Conservation (phyloP, 2,888 invertebrate species). For the Maniola hyperantus region DNA sequence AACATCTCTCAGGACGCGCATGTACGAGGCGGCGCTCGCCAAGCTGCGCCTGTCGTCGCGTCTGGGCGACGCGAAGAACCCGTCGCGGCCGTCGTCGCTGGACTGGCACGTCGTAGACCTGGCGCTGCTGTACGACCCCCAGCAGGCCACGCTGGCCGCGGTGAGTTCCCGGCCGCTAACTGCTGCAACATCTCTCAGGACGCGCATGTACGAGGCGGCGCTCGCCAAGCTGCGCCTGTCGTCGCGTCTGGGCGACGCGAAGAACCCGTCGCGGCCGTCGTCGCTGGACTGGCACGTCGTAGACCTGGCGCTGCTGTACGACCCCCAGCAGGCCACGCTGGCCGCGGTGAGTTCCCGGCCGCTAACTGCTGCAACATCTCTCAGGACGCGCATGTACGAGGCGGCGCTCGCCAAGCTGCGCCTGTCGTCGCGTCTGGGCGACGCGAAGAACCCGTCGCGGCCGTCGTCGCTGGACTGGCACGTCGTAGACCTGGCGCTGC, state of each 20-base stretch:
- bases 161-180: too few relatives aligned
- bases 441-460: neutral
- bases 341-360: neutral
- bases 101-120: constrained; percentile 17
- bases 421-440: neutral
- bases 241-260: neutral
- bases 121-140: constrained; percentile 10
- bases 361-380: too few relatives aligned
- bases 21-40: neutral
- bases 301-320: constrained; percentile 17
- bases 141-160: neutral
- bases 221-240: neutral
- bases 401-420: neutral
- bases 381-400: constrained; percentile 1
- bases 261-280: neutral
- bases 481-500: constrained; percentile 15
- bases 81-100: neutral
- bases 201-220: neutral
- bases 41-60: neutral
- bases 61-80: neutral
- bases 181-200: too few relatives aligned
- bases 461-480: constrained; percentile 7
- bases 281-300: constrained; percentile 13
- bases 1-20: constrained; percentile 8
- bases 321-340: neutral